phyloP scores from a whole-genome alignment of 2,113 vertebrate species.

The Peromyscus californicus region DNA sequence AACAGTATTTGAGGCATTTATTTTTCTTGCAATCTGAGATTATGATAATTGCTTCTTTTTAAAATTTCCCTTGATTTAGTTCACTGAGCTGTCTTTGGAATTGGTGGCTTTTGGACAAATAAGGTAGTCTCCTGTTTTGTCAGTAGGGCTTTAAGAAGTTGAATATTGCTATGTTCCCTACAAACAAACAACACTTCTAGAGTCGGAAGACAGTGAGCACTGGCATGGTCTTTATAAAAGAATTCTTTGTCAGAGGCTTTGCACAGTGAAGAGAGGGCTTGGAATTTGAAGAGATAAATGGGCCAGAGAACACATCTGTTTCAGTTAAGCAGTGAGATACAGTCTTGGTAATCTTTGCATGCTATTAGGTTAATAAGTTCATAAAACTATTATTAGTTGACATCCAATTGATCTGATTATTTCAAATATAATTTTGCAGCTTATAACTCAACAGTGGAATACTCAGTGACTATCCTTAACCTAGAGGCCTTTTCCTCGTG shows the following conservation, averaged over 20 bases:
- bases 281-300: slow-evolving; percentile 29
- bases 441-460: neutral
- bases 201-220: slow-evolving; percentile 53
- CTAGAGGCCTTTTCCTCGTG: neutral
- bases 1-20: slow-evolving; percentile 84
- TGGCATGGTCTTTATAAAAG: neutral
- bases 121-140: slow-evolving; percentile 66
- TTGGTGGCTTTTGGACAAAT: slow-evolving; percentile 67
- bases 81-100: slow-evolving; percentile 77
- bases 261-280: neutral
- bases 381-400: neutral
- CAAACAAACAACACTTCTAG: slow-evolving; percentile 50
- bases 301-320: neutral
- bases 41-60: slow-evolving; percentile 86
- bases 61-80: slow-evolving; percentile 70
- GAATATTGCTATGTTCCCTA: slow-evolving; percentile 33
- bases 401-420: neutral
- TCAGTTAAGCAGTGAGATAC: neutral
- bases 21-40: slow-evolving; percentile 84
- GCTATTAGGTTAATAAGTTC: slow-evolving; percentile 18
- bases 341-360: neutral
- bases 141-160: slow-evolving; percentile 63
- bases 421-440: slow-evolving; percentile 2
- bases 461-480: neutral
- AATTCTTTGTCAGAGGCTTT: slow-evolving; percentile 13